Evolutionary conservation across 2,797 vertebrate species (phyloP), one percentile per base, ranked within the genome.

Genomic region (Amblyraja radiata): DNA sequence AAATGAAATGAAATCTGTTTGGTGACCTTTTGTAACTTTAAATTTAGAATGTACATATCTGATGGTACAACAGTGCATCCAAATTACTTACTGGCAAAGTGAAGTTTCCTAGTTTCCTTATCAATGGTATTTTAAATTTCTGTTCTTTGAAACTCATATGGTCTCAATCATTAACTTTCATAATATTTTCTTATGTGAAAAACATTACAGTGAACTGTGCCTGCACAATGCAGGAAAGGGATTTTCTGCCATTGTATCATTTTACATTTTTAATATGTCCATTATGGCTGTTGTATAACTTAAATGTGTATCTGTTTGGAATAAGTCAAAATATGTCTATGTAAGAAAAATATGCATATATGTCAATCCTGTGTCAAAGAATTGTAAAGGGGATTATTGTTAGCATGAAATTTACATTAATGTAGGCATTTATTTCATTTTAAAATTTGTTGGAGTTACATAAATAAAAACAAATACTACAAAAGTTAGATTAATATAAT

Each of bases 101-200:
- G 71, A 92, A n/a, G 95, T 95, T 95, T 95, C 94, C 95, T 93
- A 94, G 95, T 94, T 95, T 96, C 84, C 94, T 93, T 94, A 96
- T 96, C 94, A 96, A 95, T 96, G 96, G 96, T 95, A 96, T 96
- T 95, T 95, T 25, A 92, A 74, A 9, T 96, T 96, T 96, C 95
- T 95, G 95, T 95, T 96, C 96, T 95, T 94, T 96, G 95, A 94
- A 95, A 94, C 94, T 96, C 97, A 97, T 95, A 97, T 97, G 97
- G 96, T 96, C 96, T 94, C 95, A 95, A 94, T 97, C 97, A 97
- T 96, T 95, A 96, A 95, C 96, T 97, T 97, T 97, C 96, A 96
- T 96, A 96, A 96, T 95, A 94, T 94, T 92, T 92, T 92, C 65
- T 39, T 74, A 92, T 74, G 71, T 76, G 54, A 76, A 83, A 90